Conservation (phyloP, 2,797 vertebrate genomes). For the Clarias laeviceps region DNA sequence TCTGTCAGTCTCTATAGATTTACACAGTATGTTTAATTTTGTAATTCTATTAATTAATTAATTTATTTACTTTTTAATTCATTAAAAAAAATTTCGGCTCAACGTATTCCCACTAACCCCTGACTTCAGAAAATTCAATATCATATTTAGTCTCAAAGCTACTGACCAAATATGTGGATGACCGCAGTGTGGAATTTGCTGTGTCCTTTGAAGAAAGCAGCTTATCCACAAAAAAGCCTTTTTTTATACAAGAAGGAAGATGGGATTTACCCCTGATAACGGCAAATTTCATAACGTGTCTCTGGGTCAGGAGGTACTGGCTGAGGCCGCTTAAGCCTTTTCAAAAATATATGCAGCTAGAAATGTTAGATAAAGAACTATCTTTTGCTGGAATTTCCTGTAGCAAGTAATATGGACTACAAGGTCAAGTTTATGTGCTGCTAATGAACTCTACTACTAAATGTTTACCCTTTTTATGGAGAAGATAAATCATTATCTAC, state of each 20-base stretch:
- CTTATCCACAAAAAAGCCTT: slow-evolving; percentile 66
- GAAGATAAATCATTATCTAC: neutral
- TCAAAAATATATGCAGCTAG: slow-evolving; percentile 87
- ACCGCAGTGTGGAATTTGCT: slow-evolving; percentile 87
- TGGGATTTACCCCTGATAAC: slow-evolving; percentile 83
- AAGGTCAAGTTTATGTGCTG: slow-evolving; percentile 69
- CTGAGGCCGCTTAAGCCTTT: slow-evolving; percentile 84
- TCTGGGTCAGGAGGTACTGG: slow-evolving; percentile 89
- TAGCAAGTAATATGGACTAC: slow-evolving; percentile 89
- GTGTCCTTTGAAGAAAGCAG: slow-evolving; percentile 90
- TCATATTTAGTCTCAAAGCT: slow-evolving; percentile 69
- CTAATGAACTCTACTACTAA: neutral
- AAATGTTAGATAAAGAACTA: slow-evolving; percentile 90
- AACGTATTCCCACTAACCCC: too few relatives aligned
- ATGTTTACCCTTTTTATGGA: neutral
- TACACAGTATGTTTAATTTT: too few relatives aligned
- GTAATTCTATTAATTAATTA: too few relatives aligned
- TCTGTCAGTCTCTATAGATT: too few relatives aligned
- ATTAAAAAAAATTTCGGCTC: too few relatives aligned
- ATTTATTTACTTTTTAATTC: too few relatives aligned
- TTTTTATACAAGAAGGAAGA: slow-evolving; percentile 77
- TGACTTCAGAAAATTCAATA: too few relatives aligned
- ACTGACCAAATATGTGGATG: slow-evolving; percentile 85
- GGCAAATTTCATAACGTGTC: slow-evolving; percentile 92
- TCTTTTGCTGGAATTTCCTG: slow-evolving; percentile 85